Evolutionary conservation across 2,888 invertebrate genomes (phyloP).

Genomic region (Lottia gigantea): DNA sequence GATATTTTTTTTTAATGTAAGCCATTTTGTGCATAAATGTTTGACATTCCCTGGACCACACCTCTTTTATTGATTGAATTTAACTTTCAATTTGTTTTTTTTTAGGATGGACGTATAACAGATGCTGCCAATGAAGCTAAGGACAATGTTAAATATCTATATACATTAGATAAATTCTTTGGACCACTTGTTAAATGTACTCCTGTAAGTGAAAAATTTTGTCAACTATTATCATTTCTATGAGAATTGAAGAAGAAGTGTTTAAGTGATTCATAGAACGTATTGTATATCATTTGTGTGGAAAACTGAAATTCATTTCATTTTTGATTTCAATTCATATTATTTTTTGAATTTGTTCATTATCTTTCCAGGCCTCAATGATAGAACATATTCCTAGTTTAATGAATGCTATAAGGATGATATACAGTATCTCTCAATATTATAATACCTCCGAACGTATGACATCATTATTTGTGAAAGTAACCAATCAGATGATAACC

Average conservation of each 20-base stretch:
- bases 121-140: conserved; percentile 95
- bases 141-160: conserved; percentile 94
- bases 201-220: conserved; percentile 75
- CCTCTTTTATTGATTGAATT: too few species aligned
- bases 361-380: conserved; percentile 77
- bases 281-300: too few species aligned
- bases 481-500: conserved; percentile 98
- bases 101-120: conserved; percentile 84
- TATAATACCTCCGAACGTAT: conserved; percentile 97
- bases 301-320: background rate
- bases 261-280: too few species aligned
- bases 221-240: too few species aligned
- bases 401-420: conserved; percentile 90
- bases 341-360: background rate
- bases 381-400: conserved; percentile 89
- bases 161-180: conserved; percentile 93
- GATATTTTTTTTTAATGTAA: too few species aligned
- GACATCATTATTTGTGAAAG: conserved; percentile 96
- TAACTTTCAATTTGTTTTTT: conserved; percentile 7
- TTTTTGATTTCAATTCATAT: too few species aligned
- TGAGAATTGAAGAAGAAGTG: background rate
- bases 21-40: too few species aligned
- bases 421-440: conserved; percentile 94
- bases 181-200: conserved; percentile 92
- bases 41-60: too few species aligned